These are phyloP conservation scores for Odontothrips loti DNA, from an alignment of 2,888 invertebrate species.

Conservation along the genomic window DNA sequence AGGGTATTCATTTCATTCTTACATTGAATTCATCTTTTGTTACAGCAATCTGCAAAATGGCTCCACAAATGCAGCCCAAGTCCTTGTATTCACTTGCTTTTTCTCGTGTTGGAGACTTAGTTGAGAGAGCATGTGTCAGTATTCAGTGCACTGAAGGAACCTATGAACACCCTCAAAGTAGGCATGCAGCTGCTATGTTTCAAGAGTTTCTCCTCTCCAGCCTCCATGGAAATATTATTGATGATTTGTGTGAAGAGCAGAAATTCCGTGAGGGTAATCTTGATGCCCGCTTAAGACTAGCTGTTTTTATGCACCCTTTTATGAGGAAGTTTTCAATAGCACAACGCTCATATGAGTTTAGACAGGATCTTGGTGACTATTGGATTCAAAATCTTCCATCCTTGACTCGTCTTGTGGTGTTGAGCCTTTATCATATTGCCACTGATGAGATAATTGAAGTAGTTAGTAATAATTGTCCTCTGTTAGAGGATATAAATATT, in stretches of 20 bases:
- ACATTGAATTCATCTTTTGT: neutral
- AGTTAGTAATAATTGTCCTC: slow-evolving; percentile 36
- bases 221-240: slow-evolving; percentile 35
- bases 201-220: slow-evolving; percentile 35
- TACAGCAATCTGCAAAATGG: slow-evolving; percentile 28
- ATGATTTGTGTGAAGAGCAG: slow-evolving; percentile 36
- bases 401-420: slow-evolving; percentile 35
- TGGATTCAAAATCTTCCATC: slow-evolving; percentile 36
- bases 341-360: neutral
- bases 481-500: slow-evolving; percentile 37
- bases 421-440: slow-evolving; percentile 37
- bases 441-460: slow-evolving; percentile 39
- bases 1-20: neutral
- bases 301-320: slow-evolving; percentile 37
- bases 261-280: neutral
- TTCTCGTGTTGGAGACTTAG: slow-evolving; percentile 32
- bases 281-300: slow-evolving; percentile 35
- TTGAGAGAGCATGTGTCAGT: slow-evolving; percentile 35
- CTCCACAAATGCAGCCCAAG: slow-evolving; percentile 32
- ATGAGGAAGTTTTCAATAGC: slow-evolving; percentile 31
- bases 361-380: slow-evolving; percentile 34
- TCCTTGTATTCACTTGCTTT: slow-evolving; percentile 32
- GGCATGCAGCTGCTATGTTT: slow-evolving; percentile 31
- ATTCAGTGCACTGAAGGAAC: slow-evolving; percentile 35
- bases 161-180: slow-evolving; percentile 34